A percentile compares a stretch with the other conserved stretches of the same genome.
Evolutionary conservation across 2,888 invertebrate genomes (phyloP).

Genomic region (Pecten maximus): DNA sequence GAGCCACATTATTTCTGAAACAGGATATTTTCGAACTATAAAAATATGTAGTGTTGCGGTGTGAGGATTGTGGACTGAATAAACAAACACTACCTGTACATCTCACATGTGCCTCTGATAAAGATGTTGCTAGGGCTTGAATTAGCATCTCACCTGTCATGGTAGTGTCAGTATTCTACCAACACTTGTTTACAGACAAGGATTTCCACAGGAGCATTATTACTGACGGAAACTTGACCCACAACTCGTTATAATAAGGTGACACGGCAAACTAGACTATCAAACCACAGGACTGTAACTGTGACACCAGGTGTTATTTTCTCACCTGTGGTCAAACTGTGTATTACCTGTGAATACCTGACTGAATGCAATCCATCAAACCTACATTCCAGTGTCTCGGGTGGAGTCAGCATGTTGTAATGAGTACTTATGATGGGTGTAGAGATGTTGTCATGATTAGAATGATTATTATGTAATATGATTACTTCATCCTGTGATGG

Average conservation of each 20-base stretch:
- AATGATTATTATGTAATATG: no score
- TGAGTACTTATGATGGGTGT: neutral
- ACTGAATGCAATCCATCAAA: neutral
- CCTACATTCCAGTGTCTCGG: neutral
- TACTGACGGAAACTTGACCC: neutral
- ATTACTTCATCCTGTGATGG: neutral
- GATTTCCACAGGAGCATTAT: neutral
- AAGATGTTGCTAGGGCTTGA: neutral
- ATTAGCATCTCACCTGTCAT: neutral
- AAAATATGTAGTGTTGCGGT: neutral
- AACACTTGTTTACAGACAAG: neutral
- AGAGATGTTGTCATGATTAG: neutral
- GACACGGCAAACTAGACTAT: neutral
- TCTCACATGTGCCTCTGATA: neutral
- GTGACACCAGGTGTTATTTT: neutral
- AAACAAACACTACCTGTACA: neutral
- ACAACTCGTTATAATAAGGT: neutral
- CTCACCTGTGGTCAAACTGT: constrained; percentile 35
- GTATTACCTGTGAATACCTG: neutral
- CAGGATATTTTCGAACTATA: neutral
- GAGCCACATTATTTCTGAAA: neutral
- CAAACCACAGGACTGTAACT: neutral
- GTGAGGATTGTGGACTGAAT: neutral
- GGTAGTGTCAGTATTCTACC: neutral
- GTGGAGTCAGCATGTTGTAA: neutral